phyloP scores from a whole-genome alignment of 2,888 invertebrate species.

The Leptothorax acervorum region DNA sequence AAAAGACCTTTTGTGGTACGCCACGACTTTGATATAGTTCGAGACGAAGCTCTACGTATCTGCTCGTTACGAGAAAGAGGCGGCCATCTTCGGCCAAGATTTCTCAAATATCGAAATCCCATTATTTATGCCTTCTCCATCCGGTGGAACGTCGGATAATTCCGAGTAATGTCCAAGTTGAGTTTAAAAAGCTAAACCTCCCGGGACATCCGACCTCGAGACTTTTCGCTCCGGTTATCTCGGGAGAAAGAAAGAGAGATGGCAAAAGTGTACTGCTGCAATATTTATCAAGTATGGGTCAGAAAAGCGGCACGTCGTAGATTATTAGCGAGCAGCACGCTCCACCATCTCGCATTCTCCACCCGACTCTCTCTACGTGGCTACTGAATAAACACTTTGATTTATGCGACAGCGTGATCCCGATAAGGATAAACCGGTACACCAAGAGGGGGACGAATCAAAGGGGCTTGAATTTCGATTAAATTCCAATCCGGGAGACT shows the following conservation, averaged over 20 bases:
- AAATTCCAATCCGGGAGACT: constrained; percentile 54
- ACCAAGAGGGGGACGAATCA: constrained; percentile 58
- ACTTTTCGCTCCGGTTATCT: constrained; percentile 28
- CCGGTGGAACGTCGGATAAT: constrained; percentile 20
- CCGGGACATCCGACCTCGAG: constrained; percentile 1
- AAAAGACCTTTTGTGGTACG: constrained; percentile 58
- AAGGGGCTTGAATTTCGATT: constrained; percentile 18
- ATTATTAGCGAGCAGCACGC: constrained; percentile 78
- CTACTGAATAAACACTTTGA: constrained; percentile 82
- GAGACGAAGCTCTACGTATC: constrained; percentile 9
- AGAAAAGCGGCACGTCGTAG: constrained; percentile 72
- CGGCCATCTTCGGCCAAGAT: constrained; percentile 52
- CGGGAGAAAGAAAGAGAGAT: constrained; percentile 34
- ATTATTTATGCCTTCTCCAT: constrained; percentile 16
- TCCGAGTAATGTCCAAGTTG: constrained; percentile 55
- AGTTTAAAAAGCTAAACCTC: constrained; percentile 40
- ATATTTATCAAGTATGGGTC: constrained; percentile 62
- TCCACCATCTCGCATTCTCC: constrained; percentile 42
- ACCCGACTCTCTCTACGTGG: constrained; percentile 32
- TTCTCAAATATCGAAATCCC: constrained; percentile 50
- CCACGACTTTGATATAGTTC: constrained; percentile 67
- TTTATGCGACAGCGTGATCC: constrained; percentile 80
- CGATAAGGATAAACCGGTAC: constrained; percentile 81
- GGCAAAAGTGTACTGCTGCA: constrained; percentile 7
- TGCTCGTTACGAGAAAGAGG: constrained; percentile 33